These are phyloP conservation scores for Sinotaia quadrata DNA, from an alignment of 2,888 invertebrate species.

Conservation along the genomic window DNA sequence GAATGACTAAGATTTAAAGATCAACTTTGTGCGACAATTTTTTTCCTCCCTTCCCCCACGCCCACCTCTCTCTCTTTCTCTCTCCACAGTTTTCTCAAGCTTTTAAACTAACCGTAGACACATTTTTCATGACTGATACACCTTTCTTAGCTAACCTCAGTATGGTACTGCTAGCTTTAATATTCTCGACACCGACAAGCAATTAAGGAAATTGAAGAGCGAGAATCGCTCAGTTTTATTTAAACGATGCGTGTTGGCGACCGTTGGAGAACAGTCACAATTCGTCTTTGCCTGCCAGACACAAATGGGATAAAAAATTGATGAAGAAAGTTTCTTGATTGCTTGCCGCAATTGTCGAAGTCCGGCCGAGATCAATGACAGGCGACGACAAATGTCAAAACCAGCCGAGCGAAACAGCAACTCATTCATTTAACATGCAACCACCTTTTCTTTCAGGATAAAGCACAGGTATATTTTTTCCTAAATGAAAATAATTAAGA, in stretches of 20 bases:
- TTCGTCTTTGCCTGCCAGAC: background rate
- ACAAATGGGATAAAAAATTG: conserved; percentile 8
- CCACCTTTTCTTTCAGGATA: too few relatives aligned
- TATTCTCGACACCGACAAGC: too few relatives aligned
- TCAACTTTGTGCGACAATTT: too few relatives aligned
- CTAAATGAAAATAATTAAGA: too few relatives aligned
- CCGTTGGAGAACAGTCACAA: background rate
- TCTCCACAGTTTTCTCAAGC: background rate
- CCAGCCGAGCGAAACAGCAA: too few relatives aligned
- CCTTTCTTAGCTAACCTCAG: too few relatives aligned
- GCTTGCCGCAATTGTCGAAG: background rate
- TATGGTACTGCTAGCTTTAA: too few relatives aligned
- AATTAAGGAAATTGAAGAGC: conserved; percentile 23
- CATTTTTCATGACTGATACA: too few relatives aligned
- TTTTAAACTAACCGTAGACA: background rate
- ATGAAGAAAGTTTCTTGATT: conserved; percentile 21
- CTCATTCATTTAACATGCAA: too few relatives aligned
- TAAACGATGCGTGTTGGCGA: background rate
- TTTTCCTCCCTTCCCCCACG: background rate
- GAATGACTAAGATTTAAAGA: too few relatives aligned
- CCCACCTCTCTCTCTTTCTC: background rate
- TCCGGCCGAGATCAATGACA: background rate
- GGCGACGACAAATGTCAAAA: conserved; percentile 27
- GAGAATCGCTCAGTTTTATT: conserved; percentile 21
- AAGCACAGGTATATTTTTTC: too few relatives aligned